A percentile compares a stretch with the other conserved stretches of the same genome.
These are phyloP conservation scores for Allolobophora icterica DNA, from an alignment of 2,888 invertebrate genomes.

Conservation along the genomic window DNA sequence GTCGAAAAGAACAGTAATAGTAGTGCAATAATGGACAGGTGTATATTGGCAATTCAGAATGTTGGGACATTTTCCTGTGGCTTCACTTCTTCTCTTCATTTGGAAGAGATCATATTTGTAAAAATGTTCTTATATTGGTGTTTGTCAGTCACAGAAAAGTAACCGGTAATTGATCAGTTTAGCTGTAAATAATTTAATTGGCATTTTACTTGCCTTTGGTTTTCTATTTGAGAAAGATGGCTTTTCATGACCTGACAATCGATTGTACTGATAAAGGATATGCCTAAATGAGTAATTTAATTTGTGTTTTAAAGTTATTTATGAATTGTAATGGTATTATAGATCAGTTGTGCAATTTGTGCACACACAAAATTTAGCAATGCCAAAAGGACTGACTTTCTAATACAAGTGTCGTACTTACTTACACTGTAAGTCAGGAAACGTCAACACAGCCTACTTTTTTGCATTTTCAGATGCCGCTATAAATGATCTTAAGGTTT, in stretches of 20 bases:
- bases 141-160: neutral
- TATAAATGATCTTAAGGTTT: neutral
- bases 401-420: neutral
- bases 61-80: constrained; percentile 8
- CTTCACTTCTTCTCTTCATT: neutral
- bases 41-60: neutral
- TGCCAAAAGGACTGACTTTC: neutral
- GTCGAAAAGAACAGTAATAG: neutral
- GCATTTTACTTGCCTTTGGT: neutral
- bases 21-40: constrained; percentile 5
- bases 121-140: neutral
- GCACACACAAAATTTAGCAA: neutral
- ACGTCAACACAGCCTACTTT: neutral
- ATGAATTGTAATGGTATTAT: neutral
- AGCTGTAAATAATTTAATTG: neutral
- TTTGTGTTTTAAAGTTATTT: neutral
- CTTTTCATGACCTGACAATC: neutral
- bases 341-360: neutral
- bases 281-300: neutral
- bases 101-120: no score
- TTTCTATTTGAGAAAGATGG: neutral
- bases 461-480: neutral
- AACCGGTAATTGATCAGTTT: neutral
- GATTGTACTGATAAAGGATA: neutral
- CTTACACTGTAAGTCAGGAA: neutral